Base-by-base conservation (phyloP, 1,140 invertebrate species). In the Drosophila nikananu region DNA sequence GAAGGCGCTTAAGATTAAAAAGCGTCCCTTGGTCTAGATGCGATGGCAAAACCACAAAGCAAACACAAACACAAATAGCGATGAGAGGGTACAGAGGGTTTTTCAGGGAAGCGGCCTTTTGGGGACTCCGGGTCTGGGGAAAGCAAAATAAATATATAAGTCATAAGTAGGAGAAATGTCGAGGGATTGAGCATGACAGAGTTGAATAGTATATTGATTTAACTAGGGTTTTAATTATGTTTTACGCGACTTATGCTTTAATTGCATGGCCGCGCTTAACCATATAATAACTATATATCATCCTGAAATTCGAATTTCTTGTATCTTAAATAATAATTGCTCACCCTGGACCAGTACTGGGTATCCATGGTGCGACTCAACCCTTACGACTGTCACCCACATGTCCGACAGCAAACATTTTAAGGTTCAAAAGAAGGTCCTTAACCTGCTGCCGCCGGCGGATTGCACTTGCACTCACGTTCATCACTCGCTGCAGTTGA, bases 1-100 rank as follows among this genome's bases (percentile, higher is more conserved):
- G 87, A 90, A 87, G 87, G 84, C 86, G 84, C 81, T 87, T 87
- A 87, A 87, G 84, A 87, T 87, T 87, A 87, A 87, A 77, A 87
- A 76, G 74, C 81, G 55, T 51, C 70, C 60, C 68, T 70, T 74
- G 67, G 58, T 35, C 84, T 67, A 64, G 72, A 67, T 81, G 71
- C 72, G 67, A 75, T 83, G 84, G 82, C 79, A 66, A 89, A 67
- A 77, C 84, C 84, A 75, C 86, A 87, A 81, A 84, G 84, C 84
- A 87, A 87, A 87, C 66, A 84, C 80, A 89, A 89, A 78, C 81
- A 89, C 77, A 87, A 84, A 77, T 72, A 83, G 30, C 41, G 44
- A 71, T 70, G 54, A 49, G 27, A 72, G 46, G 54, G 66, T 46
- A 19, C 39, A 70, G 51, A 15, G 25, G 35, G 49, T 15, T 10